phyloP scores from a whole-genome alignment of 2,797 vertebrate species.

The Arrhamphus sclerolepis region DNA sequence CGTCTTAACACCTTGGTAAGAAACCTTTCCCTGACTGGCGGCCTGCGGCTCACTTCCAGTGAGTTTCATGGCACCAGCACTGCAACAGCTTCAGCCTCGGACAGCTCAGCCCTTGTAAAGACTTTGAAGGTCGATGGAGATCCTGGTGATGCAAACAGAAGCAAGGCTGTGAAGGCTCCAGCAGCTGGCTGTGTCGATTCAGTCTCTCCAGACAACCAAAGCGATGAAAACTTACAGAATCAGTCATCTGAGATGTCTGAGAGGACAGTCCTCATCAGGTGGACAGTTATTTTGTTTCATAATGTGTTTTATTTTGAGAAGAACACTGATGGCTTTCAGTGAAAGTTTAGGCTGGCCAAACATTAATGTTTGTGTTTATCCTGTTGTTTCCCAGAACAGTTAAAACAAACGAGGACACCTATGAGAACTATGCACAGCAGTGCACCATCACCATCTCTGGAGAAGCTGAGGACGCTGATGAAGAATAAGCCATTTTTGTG shows the following conservation, averaged over 20 bases:
- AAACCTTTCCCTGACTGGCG: slow-evolving; percentile 52
- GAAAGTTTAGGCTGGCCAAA: neutral
- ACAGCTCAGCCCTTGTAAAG: slow-evolving; percentile 1
- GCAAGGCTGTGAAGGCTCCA: slow-evolving; percentile 1
- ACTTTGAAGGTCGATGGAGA: slow-evolving; percentile 5
- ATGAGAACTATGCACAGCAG: slow-evolving; percentile 75
- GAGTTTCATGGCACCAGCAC: neutral
- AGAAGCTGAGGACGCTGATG: slow-evolving; percentile 71
- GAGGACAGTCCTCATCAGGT: slow-evolving; percentile 82
- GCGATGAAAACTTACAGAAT: slow-evolving; percentile 29
- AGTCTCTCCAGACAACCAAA: slow-evolving; percentile 50
- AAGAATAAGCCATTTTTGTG: slow-evolving; percentile 49
- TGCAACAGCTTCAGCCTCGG: slow-evolving; percentile 6
- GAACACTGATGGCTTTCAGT: neutral
- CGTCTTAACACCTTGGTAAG: slow-evolving; percentile 73
- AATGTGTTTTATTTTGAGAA: too few species aligned
- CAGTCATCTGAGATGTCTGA: slow-evolving; percentile 76
- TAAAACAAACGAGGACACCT: slow-evolving; percentile 76
- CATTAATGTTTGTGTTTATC: neutral
- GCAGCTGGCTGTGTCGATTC: slow-evolving; percentile 19
- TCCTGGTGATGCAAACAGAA: neutral
- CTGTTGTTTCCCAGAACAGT: slow-evolving; percentile 74
- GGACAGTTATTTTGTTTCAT: slow-evolving; percentile 22
- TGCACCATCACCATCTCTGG: slow-evolving; percentile 79
- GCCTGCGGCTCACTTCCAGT: slow-evolving; percentile 13